Evolutionary conservation across 2,797 vertebrate genomes (phyloP).

Genomic region (Luscinia megarhynchos): DNA sequence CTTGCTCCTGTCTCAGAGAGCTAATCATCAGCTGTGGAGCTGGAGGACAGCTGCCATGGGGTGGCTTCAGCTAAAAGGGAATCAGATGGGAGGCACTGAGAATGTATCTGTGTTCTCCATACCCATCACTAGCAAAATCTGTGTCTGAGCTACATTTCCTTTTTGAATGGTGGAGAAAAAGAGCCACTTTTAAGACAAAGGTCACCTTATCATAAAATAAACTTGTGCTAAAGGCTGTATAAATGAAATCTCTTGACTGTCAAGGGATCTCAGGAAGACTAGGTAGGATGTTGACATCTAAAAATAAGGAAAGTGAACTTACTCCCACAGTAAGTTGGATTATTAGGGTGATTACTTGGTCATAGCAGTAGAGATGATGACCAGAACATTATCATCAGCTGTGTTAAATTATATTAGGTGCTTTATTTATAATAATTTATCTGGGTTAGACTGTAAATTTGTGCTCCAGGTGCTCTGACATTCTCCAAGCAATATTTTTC

Average conservation of each 20-base stretch:
- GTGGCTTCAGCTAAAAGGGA: background rate
- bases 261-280: background rate
- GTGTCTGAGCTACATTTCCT: background rate
- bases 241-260: background rate
- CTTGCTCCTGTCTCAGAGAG: background rate
- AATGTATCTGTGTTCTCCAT: fast-evolving
- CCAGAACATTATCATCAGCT: background rate
- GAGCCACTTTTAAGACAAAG: background rate
- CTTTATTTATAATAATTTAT: background rate
- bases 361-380: background rate
- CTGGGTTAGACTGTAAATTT: background rate
- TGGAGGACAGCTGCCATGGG: background rate
- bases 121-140: background rate
- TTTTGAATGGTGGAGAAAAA: background rate
- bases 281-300: background rate
- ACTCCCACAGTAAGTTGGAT: background rate
- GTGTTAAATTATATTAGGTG: fast-evolving
- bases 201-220: background rate
- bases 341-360: background rate
- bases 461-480: background rate
- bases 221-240: background rate
- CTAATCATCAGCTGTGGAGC: background rate
- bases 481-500: background rate
- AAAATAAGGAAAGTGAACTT: background rate
- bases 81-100: background rate